A percentile compares a stretch with the other conserved stretches of the same genome.
These are phyloP conservation scores for Poliocrania exsul DNA, from an alignment of 2,797 vertebrate genomes.

Conservation along the genomic window DNA sequence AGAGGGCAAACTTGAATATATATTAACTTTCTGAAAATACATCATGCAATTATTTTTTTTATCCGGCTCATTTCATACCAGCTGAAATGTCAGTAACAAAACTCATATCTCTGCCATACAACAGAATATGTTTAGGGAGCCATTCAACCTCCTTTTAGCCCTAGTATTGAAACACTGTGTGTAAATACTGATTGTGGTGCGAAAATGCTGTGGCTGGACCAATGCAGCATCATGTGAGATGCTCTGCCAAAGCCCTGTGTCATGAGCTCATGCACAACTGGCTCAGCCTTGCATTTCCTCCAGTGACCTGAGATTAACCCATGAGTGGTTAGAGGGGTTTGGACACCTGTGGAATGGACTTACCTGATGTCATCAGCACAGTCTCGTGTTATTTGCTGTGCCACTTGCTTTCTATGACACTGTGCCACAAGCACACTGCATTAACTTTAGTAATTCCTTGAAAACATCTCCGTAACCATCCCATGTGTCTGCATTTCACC, in stretches of 20 bases:
- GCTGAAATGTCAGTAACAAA: not conserved
- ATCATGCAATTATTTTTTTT: not conserved
- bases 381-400: not conserved
- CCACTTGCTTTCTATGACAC: not conserved
- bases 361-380: not conserved
- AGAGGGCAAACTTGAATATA: not conserved
- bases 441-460: not conserved
- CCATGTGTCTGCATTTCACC: not conserved
- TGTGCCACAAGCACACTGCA: not conserved
- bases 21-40: not conserved
- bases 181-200: not conserved
- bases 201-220: not conserved
- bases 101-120: not conserved
- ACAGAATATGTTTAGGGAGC: not conserved
- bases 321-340: not conserved
- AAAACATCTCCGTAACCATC: not conserved
- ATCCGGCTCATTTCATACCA: not conserved
- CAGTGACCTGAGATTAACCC: not conserved
- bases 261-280: fast-evolving
- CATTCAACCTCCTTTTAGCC: not conserved
- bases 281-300: not conserved
- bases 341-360: not conserved
- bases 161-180: not conserved
- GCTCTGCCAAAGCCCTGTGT: not conserved
- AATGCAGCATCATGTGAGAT: not conserved